Conservation (phyloP, 1,140 invertebrate genomes). For the Cephus cinctus region DNA sequence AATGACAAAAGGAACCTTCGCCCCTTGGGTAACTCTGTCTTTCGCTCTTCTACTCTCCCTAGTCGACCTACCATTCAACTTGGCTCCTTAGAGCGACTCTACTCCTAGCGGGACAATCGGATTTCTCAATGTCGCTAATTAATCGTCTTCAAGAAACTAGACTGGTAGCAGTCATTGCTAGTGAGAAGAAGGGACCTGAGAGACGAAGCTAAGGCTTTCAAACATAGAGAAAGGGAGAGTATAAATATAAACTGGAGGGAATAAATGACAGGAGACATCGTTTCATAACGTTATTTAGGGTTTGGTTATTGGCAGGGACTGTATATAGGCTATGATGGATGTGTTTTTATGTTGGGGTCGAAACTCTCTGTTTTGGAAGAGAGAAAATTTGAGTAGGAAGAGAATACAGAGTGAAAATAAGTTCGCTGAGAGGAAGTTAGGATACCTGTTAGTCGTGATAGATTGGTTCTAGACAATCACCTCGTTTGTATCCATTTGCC, state of each 20-base stretch:
- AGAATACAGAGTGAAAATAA: constrained; percentile 10
- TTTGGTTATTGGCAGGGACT: constrained; percentile 30
- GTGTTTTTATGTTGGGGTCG: constrained; percentile 26
- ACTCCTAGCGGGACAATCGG: too few species aligned
- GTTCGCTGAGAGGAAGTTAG: constrained; percentile 4
- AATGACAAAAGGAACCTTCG: too few species aligned
- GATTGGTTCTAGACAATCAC: constrained; percentile 40
- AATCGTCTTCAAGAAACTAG: too few species aligned
- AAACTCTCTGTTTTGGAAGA: constrained; percentile 7
- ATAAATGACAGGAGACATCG: constrained; percentile 3
- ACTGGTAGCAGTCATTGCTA: too few species aligned
- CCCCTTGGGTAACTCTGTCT: too few species aligned
- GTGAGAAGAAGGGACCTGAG: too few species aligned
- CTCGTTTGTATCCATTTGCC: constrained; percentile 47
- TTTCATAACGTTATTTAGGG: constrained; percentile 20
- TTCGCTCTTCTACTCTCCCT: too few species aligned
- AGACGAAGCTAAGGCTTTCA: too few species aligned
- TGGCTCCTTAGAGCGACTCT: too few species aligned
- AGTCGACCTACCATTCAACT: too few species aligned
- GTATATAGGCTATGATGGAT: constrained; percentile 29
- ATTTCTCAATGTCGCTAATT: too few species aligned
- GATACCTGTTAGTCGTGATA: constrained; percentile 27
- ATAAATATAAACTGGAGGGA: constrained; percentile 8
- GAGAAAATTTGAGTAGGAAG: constrained; percentile 5
- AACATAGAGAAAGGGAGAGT: constrained; percentile 6